Evolutionary conservation across 1,140 invertebrate genomes (phyloP).

Genomic region (Caerostris extrusa): DNA sequence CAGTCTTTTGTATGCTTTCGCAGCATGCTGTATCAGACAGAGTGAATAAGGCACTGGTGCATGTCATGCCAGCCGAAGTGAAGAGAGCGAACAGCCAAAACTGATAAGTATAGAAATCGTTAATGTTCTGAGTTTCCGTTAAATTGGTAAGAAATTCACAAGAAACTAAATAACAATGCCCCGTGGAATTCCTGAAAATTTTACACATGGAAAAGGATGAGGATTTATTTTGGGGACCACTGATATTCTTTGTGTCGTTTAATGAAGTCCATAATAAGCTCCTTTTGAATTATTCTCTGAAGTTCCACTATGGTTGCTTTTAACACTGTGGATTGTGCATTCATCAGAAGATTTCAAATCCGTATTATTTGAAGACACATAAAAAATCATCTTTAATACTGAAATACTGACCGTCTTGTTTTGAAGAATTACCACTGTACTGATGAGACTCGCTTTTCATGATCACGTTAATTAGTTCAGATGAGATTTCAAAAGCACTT

Average conservation of each 20-base stretch:
- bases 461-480: neutral
- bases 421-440: neutral
- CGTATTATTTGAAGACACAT: neutral
- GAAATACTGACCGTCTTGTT: neutral
- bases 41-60: neutral
- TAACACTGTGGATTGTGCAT: too few relatives aligned
- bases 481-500: neutral
- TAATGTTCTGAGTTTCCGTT: neutral
- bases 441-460: neutral
- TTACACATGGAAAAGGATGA: neutral
- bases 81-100: slow-evolving; percentile 41
- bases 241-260: neutral
- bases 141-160: slow-evolving; percentile 63
- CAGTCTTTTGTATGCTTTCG: slow-evolving; percentile 21
- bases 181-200: slow-evolving; percentile 80
- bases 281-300: neutral
- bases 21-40: slow-evolving; percentile 48
- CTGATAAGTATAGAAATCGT: slow-evolving; percentile 8
- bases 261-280: too few relatives aligned
- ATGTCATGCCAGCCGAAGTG: neutral
- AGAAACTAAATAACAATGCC: slow-evolving; percentile 79
- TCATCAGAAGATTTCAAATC: too few relatives aligned
- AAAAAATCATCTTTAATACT: neutral
- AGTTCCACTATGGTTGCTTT: neutral
- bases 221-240: neutral